Conservation (phyloP, 2,113 vertebrate genomes). For the Triplophysa siluroides region DNA sequence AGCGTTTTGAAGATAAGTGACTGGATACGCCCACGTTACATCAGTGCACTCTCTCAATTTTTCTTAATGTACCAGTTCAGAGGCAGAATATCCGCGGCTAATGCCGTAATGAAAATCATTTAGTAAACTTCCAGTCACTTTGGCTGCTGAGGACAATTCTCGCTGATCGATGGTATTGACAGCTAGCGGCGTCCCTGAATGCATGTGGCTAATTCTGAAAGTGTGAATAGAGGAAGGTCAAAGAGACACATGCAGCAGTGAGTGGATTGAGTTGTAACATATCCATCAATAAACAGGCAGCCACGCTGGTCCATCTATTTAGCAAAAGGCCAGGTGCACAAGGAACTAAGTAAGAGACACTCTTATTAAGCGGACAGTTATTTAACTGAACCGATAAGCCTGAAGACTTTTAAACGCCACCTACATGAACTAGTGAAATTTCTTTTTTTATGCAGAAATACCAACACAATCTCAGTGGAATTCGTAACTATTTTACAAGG, state of each 20-base stretch:
- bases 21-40: conserved; percentile 53
- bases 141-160: conserved; percentile 67
- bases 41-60: conserved; percentile 62
- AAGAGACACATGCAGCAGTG: conserved; percentile 57
- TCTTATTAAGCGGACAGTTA: conserved; percentile 5
- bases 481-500: too few species aligned
- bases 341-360: conserved; percentile 31
- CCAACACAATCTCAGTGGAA: too few species aligned
- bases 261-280: conserved; percentile 68
- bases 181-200: conserved; percentile 68
- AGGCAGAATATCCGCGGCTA: conserved; percentile 65
- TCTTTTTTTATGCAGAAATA: too few species aligned
- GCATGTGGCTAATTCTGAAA: conserved; percentile 70
- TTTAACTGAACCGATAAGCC: not conserved
- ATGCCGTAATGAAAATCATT: conserved; percentile 78
- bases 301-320: conserved; percentile 60
- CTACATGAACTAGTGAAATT: too few species aligned
- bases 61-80: conserved; percentile 65
- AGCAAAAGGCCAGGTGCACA: conserved; percentile 53
- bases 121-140: conserved; percentile 70
- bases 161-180: conserved; percentile 74
- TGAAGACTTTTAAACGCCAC: too few species aligned
- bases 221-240: conserved; percentile 71
- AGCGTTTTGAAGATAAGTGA: conserved; percentile 54
- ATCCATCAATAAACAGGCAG: conserved; percentile 67